Evolutionary conservation across 2,888 invertebrate species (phyloP).

Genomic region (Spicauda simplicius): DNA sequence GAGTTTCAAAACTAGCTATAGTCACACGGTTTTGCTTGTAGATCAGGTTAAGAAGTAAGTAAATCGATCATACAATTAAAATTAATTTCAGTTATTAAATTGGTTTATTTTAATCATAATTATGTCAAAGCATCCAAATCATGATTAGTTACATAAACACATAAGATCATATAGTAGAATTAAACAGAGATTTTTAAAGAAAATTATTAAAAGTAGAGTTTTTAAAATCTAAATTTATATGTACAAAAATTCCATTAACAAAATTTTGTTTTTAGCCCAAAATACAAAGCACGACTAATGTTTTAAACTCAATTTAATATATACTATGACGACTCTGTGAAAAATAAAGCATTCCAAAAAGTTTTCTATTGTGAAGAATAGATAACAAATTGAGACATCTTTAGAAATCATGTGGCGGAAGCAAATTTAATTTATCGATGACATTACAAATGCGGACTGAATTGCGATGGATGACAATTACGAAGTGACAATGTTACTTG

Average conservation of each 20-base stretch:
- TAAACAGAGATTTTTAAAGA: too few relatives aligned
- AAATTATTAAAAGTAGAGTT: too few relatives aligned
- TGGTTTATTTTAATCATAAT: too few relatives aligned
- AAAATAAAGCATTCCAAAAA: constrained; percentile 16
- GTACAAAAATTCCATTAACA: too few relatives aligned
- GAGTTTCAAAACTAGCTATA: background rate
- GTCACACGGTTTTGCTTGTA: background rate
- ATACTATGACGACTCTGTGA: background rate
- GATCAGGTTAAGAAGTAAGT: too few relatives aligned
- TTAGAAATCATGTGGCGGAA: constrained; percentile 79
- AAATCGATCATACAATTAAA: too few relatives aligned
- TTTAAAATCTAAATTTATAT: too few relatives aligned
- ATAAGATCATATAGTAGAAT: too few relatives aligned
- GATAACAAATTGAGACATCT: constrained; percentile 81
- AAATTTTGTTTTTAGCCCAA: background rate
- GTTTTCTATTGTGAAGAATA: constrained; percentile 57
- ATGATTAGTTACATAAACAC: too few relatives aligned
- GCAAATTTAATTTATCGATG: constrained; percentile 83
- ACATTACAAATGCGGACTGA: constrained; percentile 72
- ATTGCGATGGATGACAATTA: constrained; percentile 78
- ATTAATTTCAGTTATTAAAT: too few relatives aligned
- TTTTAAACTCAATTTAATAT: constrained; percentile 21
- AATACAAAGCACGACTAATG: too few relatives aligned
- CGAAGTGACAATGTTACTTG: constrained; percentile 51
- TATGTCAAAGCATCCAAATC: too few relatives aligned